A percentile compares a stretch with the other conserved stretches of the same genome.
phyloP scores from a whole-genome alignment of 2,888 invertebrate species.

The Dione juno region DNA sequence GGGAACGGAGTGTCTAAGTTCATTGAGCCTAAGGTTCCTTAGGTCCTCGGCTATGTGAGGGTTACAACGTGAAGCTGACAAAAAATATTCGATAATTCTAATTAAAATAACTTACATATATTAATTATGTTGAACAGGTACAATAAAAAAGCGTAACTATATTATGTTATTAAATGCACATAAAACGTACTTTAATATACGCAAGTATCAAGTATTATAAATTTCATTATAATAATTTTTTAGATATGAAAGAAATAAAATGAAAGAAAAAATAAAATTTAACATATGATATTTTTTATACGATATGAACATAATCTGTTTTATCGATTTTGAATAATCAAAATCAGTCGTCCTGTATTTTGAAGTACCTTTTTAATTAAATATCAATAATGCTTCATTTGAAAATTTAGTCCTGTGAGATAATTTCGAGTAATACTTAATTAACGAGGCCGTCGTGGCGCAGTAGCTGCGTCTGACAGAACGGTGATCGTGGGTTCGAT shows the following conservation, averaged over 20 bases:
- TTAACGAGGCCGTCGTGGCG: too few species aligned
- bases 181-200: neutral
- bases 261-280: constrained; percentile 3
- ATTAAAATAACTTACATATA: too few species aligned
- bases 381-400: constrained; percentile 1
- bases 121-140: too few species aligned
- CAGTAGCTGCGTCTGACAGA: too few species aligned
- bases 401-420: neutral
- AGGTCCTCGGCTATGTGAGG: too few species aligned
- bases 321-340: constrained; percentile 7
- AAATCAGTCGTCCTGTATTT: neutral
- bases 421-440: neutral
- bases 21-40: too few species aligned
- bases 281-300: neutral
- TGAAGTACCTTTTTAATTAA: constrained; percentile 1
- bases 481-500: neutral
- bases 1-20: too few species aligned
- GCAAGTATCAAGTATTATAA: neutral
- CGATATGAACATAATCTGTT: constrained; percentile 2
- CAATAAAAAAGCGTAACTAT: too few species aligned
- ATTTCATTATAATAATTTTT: neutral
- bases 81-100: too few species aligned
- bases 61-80: too few species aligned
- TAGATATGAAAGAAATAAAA: neutral
- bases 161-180: neutral